phyloP scores from a whole-genome alignment of 2,888 invertebrate genomes.

The Stegana nigrithorax region DNA sequence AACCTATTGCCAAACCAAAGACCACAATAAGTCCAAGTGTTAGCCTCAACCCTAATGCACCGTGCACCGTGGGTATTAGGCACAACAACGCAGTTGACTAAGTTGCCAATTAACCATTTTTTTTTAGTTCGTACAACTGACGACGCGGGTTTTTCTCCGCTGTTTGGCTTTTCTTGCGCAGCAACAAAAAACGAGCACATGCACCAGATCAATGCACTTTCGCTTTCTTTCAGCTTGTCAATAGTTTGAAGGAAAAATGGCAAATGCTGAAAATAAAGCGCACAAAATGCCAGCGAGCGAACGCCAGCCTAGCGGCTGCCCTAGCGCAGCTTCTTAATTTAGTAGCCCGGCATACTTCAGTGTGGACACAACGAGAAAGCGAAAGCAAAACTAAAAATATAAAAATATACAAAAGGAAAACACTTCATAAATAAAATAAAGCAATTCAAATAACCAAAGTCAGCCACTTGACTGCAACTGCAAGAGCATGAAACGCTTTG shows the following conservation, averaged over 20 bases:
- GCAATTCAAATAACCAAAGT: neutral
- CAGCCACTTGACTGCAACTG: too few species aligned
- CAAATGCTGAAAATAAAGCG: slow-evolving; percentile 25
- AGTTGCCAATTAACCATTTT: slow-evolving; percentile 16
- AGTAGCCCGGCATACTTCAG: slow-evolving; percentile 40
- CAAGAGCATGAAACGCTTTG: slow-evolving; percentile 56
- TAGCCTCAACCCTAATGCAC: slow-evolving; percentile 41
- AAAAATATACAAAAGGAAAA: neutral
- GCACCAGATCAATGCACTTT: slow-evolving; percentile 30
- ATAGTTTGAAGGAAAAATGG: neutral
- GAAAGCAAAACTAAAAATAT: neutral
- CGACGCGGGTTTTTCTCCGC: neutral
- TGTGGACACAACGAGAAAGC: slow-evolving; percentile 29
- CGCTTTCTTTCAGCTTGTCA: neutral
- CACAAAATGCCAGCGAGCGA: slow-evolving; percentile 29
- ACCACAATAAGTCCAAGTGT: slow-evolving; percentile 19
- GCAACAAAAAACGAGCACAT: neutral
- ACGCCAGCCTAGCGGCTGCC: slow-evolving; percentile 32
- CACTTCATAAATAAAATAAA: neutral
- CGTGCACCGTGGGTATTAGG: slow-evolving; percentile 20
- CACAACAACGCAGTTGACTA: neutral
- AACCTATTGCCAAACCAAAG: slow-evolving; percentile 25
- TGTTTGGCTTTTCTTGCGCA: neutral
- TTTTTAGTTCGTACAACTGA: too few species aligned
- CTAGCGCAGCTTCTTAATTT: slow-evolving; percentile 29